A percentile compares a stretch with the other conserved stretches of the same genome.
These are phyloP conservation scores for Rhopilema esculentum DNA, from an alignment of 30 jellyfish, hydroid and myxozoan species.

Conservation along the genomic window DNA sequence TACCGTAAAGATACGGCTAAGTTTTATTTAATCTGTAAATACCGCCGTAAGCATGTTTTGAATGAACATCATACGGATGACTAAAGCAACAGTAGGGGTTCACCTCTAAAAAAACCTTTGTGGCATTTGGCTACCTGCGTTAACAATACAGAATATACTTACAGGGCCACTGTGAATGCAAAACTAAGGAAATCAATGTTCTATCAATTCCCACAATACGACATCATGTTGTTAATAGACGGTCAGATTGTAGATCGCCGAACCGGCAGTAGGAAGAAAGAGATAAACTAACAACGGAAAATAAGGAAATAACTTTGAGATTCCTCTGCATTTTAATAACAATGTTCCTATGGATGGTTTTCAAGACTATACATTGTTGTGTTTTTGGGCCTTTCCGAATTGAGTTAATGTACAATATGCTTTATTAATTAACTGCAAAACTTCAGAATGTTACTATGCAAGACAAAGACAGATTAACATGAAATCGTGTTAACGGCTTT, in stretches of 20 bases:
- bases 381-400: neutral
- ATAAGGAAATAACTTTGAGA: neutral
- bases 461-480: neutral
- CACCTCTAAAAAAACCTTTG: neutral
- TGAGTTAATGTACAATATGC: neutral
- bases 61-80: neutral
- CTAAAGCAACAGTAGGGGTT: neutral
- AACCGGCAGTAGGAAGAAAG: neutral
- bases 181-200: too few relatives aligned
- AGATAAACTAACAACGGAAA: neutral
- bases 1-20: neutral
- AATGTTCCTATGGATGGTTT: neutral
- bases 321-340: neutral
- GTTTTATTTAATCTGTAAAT: neutral
- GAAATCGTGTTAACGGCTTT: neutral
- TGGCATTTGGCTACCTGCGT: neutral
- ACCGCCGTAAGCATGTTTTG: neutral
- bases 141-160: neutral
- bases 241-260: neutral
- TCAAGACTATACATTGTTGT: neutral
- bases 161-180: neutral
- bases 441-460: neutral
- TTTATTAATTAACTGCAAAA: neutral
- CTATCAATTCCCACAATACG: neutral
- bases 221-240: neutral